These are phyloP conservation scores for Brachionus angularis DNA, from an alignment of 1,140 invertebrate genomes.

Conservation along the genomic window DNA sequence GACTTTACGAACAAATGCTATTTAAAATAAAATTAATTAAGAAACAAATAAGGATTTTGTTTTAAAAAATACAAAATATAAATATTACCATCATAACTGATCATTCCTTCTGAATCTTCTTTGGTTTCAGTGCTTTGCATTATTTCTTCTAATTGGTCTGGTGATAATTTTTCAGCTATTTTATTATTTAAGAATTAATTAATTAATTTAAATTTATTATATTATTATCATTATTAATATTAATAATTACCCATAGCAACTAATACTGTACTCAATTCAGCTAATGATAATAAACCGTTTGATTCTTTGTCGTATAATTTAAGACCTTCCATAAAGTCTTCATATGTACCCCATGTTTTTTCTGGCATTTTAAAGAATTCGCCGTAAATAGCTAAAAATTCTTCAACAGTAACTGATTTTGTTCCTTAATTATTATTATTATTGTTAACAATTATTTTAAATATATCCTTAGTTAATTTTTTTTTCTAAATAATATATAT, in stretches of 20 bases:
- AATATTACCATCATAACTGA: conserved; percentile 37
- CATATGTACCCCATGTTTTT: conserved; percentile 18
- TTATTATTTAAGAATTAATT: no score
- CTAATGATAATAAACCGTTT: conserved; percentile 41
- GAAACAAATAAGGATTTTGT: background rate
- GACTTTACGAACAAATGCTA: conserved; percentile 43
- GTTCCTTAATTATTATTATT: no score
- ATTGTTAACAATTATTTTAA: no score
- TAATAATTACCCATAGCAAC: conserved; percentile 42
- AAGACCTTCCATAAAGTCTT: conserved; percentile 44
- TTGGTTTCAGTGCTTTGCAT: conserved; percentile 38
- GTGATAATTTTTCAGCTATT: conserved; percentile 41
- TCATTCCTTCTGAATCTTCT: conserved; percentile 42
- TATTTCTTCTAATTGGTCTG: conserved; percentile 41
- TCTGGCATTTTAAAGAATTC: conserved; percentile 43
- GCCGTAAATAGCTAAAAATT: conserved; percentile 26
- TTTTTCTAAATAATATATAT: no score
- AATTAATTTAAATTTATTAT: no score
- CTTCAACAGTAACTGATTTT: conserved; percentile 19
- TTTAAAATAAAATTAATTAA: background rate
- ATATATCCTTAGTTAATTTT: no score
- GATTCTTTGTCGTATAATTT: conserved; percentile 45
- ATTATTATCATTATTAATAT: background rate
- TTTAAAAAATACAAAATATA: no score
- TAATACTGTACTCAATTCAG: conserved; percentile 38